Percentiles rank a stretch among this genome's conserved stretches.
These are phyloP conservation scores for Porites divaricata DNA, from an alignment of 92 coral and sea anemone genomes.

Conservation along the genomic window DNA sequence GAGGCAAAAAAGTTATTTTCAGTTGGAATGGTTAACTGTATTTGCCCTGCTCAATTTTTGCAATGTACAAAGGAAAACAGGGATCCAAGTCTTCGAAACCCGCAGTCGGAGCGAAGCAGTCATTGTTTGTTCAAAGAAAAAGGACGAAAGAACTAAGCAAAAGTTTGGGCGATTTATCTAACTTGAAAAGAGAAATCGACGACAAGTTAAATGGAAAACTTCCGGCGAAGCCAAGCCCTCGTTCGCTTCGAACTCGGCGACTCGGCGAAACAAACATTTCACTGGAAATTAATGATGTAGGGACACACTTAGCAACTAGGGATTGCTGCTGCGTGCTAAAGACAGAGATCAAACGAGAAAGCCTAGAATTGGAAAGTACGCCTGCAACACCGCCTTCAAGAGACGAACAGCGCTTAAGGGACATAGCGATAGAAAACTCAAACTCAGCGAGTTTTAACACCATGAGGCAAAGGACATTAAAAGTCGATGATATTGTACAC, in stretches of 20 bases:
- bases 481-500: constrained; percentile 35
- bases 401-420: constrained; percentile 16
- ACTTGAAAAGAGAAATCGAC: constrained; percentile 28
- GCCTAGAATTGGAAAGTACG: not conserved
- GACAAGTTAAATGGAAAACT: constrained; percentile 44
- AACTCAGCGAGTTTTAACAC: not conserved
- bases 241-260: constrained; percentile 18
- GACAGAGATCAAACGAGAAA: not conserved
- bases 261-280: constrained; percentile 42
- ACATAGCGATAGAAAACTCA: constrained; percentile 20
- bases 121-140: not conserved
- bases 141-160: constrained; percentile 30
- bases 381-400: not conserved
- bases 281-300: not conserved
- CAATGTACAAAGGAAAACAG: not conserved
- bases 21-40: not conserved
- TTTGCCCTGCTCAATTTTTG: not conserved
- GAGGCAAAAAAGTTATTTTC: not conserved
- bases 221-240: constrained; percentile 37
- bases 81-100: not conserved
- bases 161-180: constrained; percentile 40
- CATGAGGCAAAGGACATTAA: constrained; percentile 3
- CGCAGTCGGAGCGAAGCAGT: not conserved
- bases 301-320: constrained; percentile 17
- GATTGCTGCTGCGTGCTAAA: constrained; percentile 24